phyloP scores from a whole-genome alignment of 2,113 vertebrate genomes.

The Verasper variegatus region DNA sequence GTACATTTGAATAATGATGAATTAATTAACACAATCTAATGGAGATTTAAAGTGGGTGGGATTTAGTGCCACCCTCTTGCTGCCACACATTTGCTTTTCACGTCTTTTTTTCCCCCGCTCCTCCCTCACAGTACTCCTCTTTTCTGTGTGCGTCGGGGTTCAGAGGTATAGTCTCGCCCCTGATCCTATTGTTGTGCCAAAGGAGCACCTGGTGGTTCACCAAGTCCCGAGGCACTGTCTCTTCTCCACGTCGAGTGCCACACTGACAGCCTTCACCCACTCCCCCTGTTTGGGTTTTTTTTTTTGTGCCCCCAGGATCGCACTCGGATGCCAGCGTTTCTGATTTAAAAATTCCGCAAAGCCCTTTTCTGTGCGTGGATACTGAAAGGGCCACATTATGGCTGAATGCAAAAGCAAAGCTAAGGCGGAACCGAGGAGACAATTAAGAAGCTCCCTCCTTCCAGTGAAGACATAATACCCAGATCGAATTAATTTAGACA shows the following conservation, averaged over 20 bases:
- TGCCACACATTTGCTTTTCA: constrained; percentile 63
- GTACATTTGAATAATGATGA: constrained; percentile 78
- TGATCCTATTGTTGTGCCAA: constrained; percentile 73
- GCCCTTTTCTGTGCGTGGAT: constrained; percentile 65
- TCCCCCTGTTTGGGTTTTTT: not conserved
- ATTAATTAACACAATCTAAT: constrained; percentile 79
- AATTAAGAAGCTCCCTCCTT: constrained; percentile 79
- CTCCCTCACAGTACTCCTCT: constrained; percentile 30
- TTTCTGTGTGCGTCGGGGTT: constrained; percentile 37
- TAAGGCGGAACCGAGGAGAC: constrained; percentile 80
- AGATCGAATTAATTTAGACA: constrained; percentile 84
- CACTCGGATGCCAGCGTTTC: constrained; percentile 72
- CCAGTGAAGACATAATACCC: constrained; percentile 84
- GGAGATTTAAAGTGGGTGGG: constrained; percentile 80
- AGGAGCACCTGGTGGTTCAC: constrained; percentile 72
- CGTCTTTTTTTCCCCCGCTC: constrained; percentile 9
- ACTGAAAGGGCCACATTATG: constrained; percentile 77
- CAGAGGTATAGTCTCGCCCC: constrained; percentile 56
- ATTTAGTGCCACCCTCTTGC: constrained; percentile 73
- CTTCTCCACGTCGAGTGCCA: constrained; percentile 53
- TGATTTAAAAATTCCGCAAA: constrained; percentile 80
- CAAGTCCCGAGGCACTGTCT: constrained; percentile 62
- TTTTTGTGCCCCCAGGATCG: constrained; percentile 59
- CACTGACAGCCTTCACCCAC: constrained; percentile 47
- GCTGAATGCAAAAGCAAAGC: constrained; percentile 80